Conservation (phyloP, 1,140 invertebrate genomes). For the Rhizoglyphus robini region DNA sequence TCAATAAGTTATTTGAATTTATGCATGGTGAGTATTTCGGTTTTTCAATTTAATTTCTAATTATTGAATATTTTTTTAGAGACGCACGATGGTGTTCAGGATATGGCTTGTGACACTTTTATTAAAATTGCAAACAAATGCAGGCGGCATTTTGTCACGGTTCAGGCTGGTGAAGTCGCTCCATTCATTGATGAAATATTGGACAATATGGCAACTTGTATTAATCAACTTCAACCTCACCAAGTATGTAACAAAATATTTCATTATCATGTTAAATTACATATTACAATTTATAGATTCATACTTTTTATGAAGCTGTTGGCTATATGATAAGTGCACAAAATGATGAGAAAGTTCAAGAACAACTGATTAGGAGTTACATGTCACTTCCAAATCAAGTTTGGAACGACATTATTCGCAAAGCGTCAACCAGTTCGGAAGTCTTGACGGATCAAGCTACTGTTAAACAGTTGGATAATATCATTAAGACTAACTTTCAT, state of each 20-base stretch:
- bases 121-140: slow-evolving; percentile 99
- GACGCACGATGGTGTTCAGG: slow-evolving; percentile 92
- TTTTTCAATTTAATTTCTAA: not conserved
- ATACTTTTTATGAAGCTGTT: slow-evolving; percentile 99
- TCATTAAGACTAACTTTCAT: slow-evolving; percentile 95
- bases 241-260: slow-evolving; percentile 46
- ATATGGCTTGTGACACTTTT: slow-evolving; percentile 99
- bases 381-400: slow-evolving; percentile 96
- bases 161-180: slow-evolving; percentile 87
- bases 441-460: slow-evolving; percentile 89
- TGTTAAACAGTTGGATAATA: slow-evolving; percentile 91
- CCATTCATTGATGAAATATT: slow-evolving; percentile 99
- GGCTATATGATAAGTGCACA: slow-evolving; percentile 98
- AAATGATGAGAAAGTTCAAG: slow-evolving; percentile 71
- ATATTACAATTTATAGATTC: slow-evolving; percentile 51
- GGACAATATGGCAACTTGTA: slow-evolving; percentile 85
- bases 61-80: slow-evolving; percentile 43
- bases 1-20: slow-evolving; percentile 99
- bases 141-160: slow-evolving; percentile 82
- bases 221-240: slow-evolving; percentile 94
- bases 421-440: slow-evolving; percentile 91
- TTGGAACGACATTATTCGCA: slow-evolving; percentile 97
- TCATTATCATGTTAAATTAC: not conserved
- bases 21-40: slow-evolving; percentile 71
- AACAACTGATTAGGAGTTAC: slow-evolving; percentile 88